phyloP scores from a whole-genome alignment of 2,888 invertebrate species.

The Eustalomyia histrio region DNA sequence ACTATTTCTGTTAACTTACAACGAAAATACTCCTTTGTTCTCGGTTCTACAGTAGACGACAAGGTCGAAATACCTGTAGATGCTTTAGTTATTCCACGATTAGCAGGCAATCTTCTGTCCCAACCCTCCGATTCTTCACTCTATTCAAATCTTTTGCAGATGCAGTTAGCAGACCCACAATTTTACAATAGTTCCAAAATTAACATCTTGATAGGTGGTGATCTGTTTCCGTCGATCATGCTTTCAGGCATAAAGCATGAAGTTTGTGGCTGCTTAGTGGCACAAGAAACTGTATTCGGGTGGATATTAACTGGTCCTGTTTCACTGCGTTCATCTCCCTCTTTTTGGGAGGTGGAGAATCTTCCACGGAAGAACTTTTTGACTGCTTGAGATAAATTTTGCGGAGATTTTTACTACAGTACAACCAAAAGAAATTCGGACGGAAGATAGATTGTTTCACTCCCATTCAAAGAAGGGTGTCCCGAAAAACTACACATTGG shows the following conservation, averaged over 20 bases:
- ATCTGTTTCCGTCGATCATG: no score
- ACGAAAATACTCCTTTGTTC: constrained; percentile 12
- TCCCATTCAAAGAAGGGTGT: no score
- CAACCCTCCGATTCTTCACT: no score
- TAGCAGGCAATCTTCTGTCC: no score
- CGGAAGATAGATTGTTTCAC: constrained; percentile 1
- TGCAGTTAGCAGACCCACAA: no score
- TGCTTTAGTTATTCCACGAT: no score
- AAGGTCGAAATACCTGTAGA: constrained; percentile 1
- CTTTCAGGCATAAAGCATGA: no score
- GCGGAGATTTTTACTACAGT: constrained; percentile 8
- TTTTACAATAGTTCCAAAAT: no score
- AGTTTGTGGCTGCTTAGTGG: constrained; percentile 18
- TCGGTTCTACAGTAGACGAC: constrained; percentile 1
- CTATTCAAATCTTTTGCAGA: no score
- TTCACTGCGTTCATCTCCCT: no score
- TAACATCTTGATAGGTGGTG: no score
- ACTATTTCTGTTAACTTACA: constrained; percentile 17
- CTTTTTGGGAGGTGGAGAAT: constrained; percentile 35
- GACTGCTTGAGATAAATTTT: constrained; percentile 8
- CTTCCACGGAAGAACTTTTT: constrained; percentile 19
- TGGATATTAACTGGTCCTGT: constrained; percentile 42
- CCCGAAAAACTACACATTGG: no score
- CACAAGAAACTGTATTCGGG: constrained; percentile 44
- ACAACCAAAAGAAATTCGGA: constrained; percentile 8